Percentiles rank a stretch among this genome's conserved stretches.
phyloP scores from a whole-genome alignment of 2,888 invertebrate species.

The Hemicrepidius hirtus region DNA sequence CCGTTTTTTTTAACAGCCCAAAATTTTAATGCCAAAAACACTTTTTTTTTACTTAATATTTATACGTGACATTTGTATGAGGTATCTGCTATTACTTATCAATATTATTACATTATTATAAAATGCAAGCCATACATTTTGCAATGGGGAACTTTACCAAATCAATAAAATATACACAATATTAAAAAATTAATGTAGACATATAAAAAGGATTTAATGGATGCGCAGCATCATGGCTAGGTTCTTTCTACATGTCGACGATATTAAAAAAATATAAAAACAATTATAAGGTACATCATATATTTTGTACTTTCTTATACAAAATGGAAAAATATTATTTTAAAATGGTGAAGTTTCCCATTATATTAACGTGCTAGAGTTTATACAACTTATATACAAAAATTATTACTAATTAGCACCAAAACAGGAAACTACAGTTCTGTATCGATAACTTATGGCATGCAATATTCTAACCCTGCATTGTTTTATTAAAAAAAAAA shows the following conservation, averaged over 20 bases:
- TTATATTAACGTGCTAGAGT: neutral
- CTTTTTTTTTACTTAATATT: slow-evolving; percentile 3
- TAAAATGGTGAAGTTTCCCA: too few relatives aligned
- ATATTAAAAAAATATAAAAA: too few relatives aligned
- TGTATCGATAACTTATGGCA: slow-evolving; percentile 20
- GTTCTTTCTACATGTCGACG: too few relatives aligned
- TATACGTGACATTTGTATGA: slow-evolving; percentile 6
- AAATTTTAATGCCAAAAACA: neutral
- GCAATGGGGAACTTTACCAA: too few relatives aligned
- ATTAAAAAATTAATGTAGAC: too few relatives aligned
- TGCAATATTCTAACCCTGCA: slow-evolving; percentile 11
- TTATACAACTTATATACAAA: slow-evolving; percentile 30
- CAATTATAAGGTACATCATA: too few relatives aligned
- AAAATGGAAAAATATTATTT: too few relatives aligned
- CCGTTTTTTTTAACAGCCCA: neutral
- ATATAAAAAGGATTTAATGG: too few relatives aligned
- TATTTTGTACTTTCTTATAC: too few relatives aligned
- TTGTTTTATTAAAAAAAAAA: neutral
- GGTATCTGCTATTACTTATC: neutral
- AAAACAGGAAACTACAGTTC: slow-evolving; percentile 49
- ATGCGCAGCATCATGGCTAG: too few relatives aligned
- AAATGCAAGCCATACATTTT: slow-evolving; percentile 3
- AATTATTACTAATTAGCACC: slow-evolving; percentile 51
- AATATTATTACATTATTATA: neutral
- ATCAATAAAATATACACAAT: too few relatives aligned